Conservation (phyloP, 2,797 vertebrate genomes). For the Malurus splendens region DNA sequence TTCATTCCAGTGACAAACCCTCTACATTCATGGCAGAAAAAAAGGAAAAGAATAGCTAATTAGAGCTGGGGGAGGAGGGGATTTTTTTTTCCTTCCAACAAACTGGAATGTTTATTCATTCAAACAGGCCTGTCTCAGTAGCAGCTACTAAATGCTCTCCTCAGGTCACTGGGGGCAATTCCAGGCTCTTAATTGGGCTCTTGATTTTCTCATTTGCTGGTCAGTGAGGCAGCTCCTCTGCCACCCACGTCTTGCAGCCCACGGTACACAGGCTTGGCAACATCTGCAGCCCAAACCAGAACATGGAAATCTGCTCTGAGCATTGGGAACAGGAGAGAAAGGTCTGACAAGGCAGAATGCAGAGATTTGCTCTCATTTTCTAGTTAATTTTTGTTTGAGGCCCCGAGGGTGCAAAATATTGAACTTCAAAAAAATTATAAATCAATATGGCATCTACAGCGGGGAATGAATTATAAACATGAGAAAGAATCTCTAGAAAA, state of each 20-base stretch:
- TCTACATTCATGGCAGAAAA: background rate
- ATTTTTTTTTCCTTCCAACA: background rate
- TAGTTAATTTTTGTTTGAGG: background rate
- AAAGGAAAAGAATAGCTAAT: background rate
- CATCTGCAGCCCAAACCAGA: background rate
- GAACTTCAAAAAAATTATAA: constrained; percentile 23
- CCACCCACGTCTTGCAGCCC: background rate
- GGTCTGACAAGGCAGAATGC: background rate
- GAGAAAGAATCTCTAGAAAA: constrained; percentile 10
- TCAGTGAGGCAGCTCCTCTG: constrained; percentile 23
- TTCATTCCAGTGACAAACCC: background rate
- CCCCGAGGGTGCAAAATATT: background rate
- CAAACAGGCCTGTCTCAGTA: background rate
- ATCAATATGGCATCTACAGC: constrained; percentile 12
- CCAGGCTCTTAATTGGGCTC: constrained; percentile 19
- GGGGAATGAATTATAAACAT: constrained; percentile 5
- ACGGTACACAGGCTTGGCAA: background rate
- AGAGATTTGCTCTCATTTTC: background rate
- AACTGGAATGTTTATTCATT: constrained; percentile 22
- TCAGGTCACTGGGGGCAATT: constrained; percentile 26
- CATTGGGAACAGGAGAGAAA: background rate
- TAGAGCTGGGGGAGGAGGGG: background rate
- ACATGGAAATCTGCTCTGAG: background rate
- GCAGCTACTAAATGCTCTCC: background rate
- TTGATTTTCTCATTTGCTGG: constrained; percentile 32